Conservation (phyloP, 2,113 vertebrate genomes). For the Pseudorectes ferrugineus region DNA sequence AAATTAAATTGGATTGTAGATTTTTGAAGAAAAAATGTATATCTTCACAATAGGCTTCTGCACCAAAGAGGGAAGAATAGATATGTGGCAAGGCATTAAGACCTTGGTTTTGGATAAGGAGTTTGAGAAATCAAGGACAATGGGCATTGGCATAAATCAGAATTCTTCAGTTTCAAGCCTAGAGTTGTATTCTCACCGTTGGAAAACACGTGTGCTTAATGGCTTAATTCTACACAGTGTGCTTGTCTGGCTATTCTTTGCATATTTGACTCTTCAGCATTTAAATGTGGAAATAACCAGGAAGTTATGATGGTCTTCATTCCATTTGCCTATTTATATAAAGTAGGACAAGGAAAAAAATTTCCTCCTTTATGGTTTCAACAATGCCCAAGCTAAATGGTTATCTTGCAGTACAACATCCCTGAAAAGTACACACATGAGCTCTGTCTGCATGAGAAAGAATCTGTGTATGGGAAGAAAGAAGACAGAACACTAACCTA, state of each 20-base stretch:
- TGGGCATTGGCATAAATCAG: background rate
- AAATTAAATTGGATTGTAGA: background rate
- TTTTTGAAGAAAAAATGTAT: background rate
- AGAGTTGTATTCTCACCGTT: background rate
- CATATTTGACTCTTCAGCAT: background rate
- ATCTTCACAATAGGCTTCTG: background rate
- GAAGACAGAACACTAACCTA: background rate
- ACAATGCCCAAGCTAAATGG: background rate
- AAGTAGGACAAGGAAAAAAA: background rate
- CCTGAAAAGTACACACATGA: background rate
- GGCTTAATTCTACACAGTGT: background rate
- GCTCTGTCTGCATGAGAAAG: background rate
- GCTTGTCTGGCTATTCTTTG: background rate
- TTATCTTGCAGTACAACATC: background rate
- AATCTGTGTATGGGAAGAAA: background rate
- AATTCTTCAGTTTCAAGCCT: background rate
- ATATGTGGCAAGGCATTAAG: accelerated
- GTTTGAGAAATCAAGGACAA: background rate
- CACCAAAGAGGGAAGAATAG: background rate
- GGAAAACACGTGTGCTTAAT: background rate
- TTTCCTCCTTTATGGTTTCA: background rate
- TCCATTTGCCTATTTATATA: background rate
- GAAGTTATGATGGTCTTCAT: background rate
- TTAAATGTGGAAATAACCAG: background rate
- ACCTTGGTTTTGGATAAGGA: background rate